Evolutionary conservation across 2,888 invertebrate genomes (phyloP).

Genomic region (Liposcelis brunnea): DNA sequence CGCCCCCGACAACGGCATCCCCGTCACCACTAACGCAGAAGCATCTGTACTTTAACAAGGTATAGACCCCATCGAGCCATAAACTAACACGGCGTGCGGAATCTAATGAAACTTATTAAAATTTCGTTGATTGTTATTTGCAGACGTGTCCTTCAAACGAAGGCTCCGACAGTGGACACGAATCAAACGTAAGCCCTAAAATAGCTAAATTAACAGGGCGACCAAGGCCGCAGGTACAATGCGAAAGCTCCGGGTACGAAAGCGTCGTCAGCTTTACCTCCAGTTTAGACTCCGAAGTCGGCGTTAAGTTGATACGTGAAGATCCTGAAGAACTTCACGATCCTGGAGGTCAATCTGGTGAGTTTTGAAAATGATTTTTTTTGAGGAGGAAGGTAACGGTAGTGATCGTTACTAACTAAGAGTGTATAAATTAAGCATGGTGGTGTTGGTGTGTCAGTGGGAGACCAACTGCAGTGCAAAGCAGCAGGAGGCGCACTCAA

Average conservation of each 20-base stretch:
- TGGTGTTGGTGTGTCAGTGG: constrained; percentile 9
- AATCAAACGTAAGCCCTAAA: constrained; percentile 50
- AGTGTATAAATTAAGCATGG: neutral
- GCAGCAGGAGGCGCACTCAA: neutral
- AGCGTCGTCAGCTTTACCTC: constrained; percentile 80
- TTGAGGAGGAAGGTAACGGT: too few relatives aligned
- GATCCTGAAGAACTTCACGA: constrained; percentile 10
- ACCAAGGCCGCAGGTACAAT: constrained; percentile 52
- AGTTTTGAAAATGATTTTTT: too few relatives aligned
- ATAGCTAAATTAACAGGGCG: constrained; percentile 67
- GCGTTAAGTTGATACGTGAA: constrained; percentile 18
- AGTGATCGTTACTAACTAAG: too few relatives aligned
- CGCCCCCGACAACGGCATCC: neutral
- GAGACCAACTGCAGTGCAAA: neutral
- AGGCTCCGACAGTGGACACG: constrained; percentile 70
- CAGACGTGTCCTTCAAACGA: constrained; percentile 24
- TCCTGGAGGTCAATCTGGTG: constrained; percentile 7
- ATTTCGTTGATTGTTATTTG: too few relatives aligned
- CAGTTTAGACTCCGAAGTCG: constrained; percentile 53
- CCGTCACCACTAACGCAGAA: neutral
- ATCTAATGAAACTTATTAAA: too few relatives aligned
- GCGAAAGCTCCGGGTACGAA: constrained; percentile 77
- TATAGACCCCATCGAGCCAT: too few relatives aligned
- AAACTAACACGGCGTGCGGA: too few relatives aligned
- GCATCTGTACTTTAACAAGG: constrained; percentile 6